Conservation (phyloP, 2,113 vertebrate genomes). For the Heliornis fulica region DNA sequence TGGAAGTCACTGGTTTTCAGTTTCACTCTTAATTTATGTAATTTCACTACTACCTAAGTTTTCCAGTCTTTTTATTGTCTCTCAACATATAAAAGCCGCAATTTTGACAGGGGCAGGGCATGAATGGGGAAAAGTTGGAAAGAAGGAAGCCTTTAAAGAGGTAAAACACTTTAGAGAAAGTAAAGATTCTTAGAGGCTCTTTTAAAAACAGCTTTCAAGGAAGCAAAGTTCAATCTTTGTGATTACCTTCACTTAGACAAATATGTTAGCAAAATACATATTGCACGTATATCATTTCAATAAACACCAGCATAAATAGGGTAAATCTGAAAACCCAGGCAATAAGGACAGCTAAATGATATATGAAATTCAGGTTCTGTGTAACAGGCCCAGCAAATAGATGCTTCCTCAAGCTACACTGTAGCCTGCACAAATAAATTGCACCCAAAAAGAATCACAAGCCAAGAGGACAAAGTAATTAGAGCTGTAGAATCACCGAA, state of each 20-base stretch:
- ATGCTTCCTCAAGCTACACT: not conserved
- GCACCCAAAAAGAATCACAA: not conserved
- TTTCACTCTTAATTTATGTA: not conserved
- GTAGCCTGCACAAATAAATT: not conserved
- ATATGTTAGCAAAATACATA: too few species aligned
- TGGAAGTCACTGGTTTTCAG: too few species aligned
- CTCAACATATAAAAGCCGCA: not conserved
- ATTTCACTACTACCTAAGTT: not conserved
- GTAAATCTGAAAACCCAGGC: not conserved
- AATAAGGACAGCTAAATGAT: not conserved
- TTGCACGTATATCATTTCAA: not conserved
- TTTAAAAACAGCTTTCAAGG: not conserved
- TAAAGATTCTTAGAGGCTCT: not conserved
- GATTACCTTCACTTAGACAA: not conserved
- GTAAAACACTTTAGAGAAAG: not conserved
- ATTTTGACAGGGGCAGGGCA: not conserved
- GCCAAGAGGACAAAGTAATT: not conserved
- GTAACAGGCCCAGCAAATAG: not conserved
- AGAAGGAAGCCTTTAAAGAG: not conserved
- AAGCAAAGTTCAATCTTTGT: not conserved
- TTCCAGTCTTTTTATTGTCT: not conserved
- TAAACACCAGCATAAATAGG: not conserved
- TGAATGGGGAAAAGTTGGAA: not conserved
- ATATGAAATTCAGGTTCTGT: not conserved
- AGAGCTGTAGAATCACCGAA: not conserved